Percentiles rank a stretch among this genome's conserved stretches.
These are phyloP conservation scores for Myotis yumanensis DNA, from an alignment of 2,113 vertebrate species.

Conservation along the genomic window DNA sequence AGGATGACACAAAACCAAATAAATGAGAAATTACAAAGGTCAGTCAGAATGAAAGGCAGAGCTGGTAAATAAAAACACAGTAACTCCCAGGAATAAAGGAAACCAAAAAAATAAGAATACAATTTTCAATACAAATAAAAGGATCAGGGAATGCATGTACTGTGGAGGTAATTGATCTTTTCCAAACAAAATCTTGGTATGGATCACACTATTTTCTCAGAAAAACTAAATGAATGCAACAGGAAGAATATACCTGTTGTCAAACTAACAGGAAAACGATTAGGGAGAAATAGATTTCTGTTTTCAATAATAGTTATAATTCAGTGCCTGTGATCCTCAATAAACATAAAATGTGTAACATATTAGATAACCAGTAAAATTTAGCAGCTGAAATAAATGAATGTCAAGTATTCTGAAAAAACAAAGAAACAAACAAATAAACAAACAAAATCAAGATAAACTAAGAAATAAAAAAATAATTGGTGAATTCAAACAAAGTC, in stretches of 20 bases:
- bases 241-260: not conserved
- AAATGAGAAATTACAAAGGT: constrained; percentile 53
- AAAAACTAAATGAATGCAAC: not conserved
- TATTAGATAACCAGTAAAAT: not conserved
- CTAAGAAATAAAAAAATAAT: not conserved
- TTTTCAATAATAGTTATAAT: not conserved
- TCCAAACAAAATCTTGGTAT: constrained; percentile 1
- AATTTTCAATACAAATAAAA: not conserved
- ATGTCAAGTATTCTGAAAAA: not conserved
- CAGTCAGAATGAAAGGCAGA: constrained; percentile 32
- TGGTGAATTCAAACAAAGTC: not conserved
- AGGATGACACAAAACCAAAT: constrained; percentile 35
- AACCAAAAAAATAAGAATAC: not conserved
- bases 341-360: not conserved
- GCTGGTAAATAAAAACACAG: constrained; percentile 15
- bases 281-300: not conserved
- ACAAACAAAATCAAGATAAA: not conserved
- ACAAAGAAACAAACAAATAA: not conserved
- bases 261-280: not conserved
- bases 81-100: constrained; percentile 1
- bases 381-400: not conserved
- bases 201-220: not conserved
- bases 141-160: not conserved
- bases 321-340: not conserved
- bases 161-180: not conserved